A percentile compares a stretch with the other conserved stretches of the same genome.
phyloP scores from a whole-genome alignment of 2,888 invertebrate species.

The Acleris sparsana region DNA sequence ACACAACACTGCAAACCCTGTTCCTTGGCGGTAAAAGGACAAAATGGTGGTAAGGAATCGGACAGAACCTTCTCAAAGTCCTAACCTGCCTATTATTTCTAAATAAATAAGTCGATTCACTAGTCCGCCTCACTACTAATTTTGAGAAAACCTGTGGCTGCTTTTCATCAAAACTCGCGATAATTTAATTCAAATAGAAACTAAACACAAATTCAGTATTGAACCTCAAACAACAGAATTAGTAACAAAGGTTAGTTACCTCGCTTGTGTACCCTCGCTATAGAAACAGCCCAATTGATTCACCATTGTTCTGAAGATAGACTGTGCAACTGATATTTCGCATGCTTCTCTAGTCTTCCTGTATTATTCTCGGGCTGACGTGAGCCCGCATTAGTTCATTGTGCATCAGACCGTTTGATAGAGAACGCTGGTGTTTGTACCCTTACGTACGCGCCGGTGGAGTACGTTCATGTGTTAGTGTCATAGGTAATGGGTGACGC shows the following conservation, averaged over 20 bases:
- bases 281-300: constrained; percentile 11
- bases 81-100: no score
- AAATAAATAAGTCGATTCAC: no score
- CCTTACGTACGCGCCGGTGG: constrained; percentile 4
- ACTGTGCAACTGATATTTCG: constrained; percentile 24
- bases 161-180: no score
- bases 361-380: neutral
- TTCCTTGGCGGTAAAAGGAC: no score
- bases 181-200: no score
- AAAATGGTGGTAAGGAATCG: no score
- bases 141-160: no score
- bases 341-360: constrained; percentile 3
- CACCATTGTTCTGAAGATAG: constrained; percentile 22
- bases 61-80: no score
- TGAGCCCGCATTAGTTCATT: constrained; percentile 15
- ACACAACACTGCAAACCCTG: no score
- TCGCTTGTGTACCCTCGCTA: constrained; percentile 1
- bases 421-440: neutral
- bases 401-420: constrained; percentile 8
- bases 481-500: neutral
- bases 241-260: neutral
- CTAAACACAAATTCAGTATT: no score
- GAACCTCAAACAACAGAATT: neutral
- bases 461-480: neutral
- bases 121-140: no score